Evolutionary conservation across 2,888 invertebrate genomes (phyloP).

Genomic region (Pemphredon lugubris): DNA sequence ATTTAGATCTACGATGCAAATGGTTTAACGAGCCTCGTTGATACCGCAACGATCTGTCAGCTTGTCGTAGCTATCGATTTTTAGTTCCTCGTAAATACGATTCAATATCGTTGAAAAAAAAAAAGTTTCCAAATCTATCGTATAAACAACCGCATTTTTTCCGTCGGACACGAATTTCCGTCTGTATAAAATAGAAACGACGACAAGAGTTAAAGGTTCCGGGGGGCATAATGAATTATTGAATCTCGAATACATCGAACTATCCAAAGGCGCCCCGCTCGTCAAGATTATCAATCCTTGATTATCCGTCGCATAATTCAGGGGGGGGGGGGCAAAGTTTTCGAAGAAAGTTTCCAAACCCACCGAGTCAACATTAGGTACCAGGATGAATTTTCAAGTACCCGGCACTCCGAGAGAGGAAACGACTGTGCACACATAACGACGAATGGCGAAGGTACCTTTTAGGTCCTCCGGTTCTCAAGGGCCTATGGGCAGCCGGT

Average conservation of each 20-base stretch:
- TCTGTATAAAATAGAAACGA: too few species aligned
- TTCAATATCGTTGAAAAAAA: too few species aligned
- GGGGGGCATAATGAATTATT: too few species aligned
- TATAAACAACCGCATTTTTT: too few species aligned
- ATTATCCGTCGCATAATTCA: conserved; percentile 9
- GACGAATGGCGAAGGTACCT: conserved; percentile 29
- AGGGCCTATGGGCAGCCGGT: conserved; percentile 23
- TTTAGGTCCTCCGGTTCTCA: conserved; percentile 31
- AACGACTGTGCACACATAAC: conserved; percentile 46
- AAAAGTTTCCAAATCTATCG: too few species aligned
- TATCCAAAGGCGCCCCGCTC: neutral
- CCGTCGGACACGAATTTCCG: too few species aligned
- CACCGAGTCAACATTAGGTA: neutral
- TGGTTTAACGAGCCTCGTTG: too few species aligned
- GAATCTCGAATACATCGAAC: too few species aligned
- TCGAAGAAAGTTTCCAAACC: conserved; percentile 24
- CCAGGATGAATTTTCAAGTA: conserved; percentile 50
- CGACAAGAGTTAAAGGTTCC: neutral
- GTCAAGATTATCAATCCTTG: neutral
- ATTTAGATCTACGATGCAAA: too few species aligned
- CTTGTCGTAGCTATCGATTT: too few species aligned
- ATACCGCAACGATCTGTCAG: too few species aligned
- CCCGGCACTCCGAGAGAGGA: conserved; percentile 22
- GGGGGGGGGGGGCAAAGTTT: conserved; percentile 11
- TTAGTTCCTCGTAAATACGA: too few species aligned